A percentile compares a stretch with the other conserved stretches of the same genome.
These are phyloP conservation scores for Montipora capricornis DNA, from an alignment of 64 coral and sea anemone species.

Conservation along the genomic window DNA sequence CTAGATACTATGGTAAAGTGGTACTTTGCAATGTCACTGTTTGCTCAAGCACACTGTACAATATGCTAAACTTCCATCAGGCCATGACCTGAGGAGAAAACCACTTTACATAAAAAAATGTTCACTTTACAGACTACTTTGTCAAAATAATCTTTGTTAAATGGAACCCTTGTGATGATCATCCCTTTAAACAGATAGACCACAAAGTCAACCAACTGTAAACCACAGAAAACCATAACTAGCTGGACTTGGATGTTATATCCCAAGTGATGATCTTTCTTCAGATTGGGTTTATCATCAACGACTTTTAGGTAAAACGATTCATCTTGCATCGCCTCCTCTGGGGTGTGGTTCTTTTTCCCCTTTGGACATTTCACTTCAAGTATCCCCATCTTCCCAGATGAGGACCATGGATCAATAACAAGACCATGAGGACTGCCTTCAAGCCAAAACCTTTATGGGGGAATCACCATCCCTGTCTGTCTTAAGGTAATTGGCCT, in stretches of 20 bases:
- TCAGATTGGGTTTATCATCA: constrained; percentile 41
- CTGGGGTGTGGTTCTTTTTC: constrained; percentile 51
- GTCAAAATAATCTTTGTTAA: no score
- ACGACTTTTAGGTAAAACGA: constrained; percentile 61
- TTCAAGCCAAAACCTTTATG: constrained; percentile 60
- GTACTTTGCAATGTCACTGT: no score
- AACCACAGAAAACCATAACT: constrained; percentile 29
- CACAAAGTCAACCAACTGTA: not conserved
- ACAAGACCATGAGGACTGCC: constrained; percentile 14
- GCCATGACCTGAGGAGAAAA: no score
- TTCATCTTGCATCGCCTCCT: constrained; percentile 40
- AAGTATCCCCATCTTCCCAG: constrained; percentile 25
- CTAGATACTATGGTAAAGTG: no score
- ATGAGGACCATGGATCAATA: not conserved
- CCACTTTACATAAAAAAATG: no score
- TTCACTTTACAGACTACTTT: no score
- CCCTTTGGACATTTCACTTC: constrained; percentile 64
- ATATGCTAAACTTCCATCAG: no score
- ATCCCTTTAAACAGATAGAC: no score
- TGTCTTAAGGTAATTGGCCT: constrained; percentile 24
- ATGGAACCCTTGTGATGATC: no score
- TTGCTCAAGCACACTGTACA: no score
- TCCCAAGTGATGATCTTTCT: constrained; percentile 38
- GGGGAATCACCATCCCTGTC: constrained; percentile 11
- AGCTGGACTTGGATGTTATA: constrained; percentile 66